Evolutionary conservation across 2,797 vertebrate species (phyloP).

Genomic region (Prionace glauca): DNA sequence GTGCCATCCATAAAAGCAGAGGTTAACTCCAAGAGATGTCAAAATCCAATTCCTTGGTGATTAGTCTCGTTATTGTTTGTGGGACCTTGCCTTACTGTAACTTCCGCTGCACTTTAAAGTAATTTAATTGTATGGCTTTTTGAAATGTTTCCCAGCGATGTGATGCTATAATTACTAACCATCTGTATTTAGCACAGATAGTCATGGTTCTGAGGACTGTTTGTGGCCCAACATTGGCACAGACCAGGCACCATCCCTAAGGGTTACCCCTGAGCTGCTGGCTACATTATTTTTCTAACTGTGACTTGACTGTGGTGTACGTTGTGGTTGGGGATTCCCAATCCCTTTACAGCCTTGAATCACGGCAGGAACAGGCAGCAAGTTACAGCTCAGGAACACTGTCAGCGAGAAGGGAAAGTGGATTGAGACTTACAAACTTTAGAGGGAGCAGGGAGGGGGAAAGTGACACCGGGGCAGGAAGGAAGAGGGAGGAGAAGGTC

Average conservation of each 20-base stretch:
- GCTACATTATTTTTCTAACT: background rate
- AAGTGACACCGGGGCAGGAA: background rate
- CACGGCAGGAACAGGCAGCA: background rate
- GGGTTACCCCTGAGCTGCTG: background rate
- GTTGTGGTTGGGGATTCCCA: background rate
- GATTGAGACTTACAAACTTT: background rate
- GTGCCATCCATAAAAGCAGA: too few species aligned
- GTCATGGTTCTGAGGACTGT: background rate
- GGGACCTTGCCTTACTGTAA: background rate
- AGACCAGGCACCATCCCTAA: background rate
- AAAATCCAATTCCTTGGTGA: background rate
- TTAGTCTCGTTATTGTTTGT: background rate
- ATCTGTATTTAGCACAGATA: background rate
- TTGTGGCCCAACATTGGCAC: background rate
- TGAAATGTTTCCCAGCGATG: background rate
- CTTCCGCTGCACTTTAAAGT: background rate
- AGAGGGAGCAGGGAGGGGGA: background rate
- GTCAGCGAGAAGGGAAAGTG: background rate
- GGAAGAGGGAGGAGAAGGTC: background rate
- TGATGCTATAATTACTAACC: background rate
- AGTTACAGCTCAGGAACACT: background rate
- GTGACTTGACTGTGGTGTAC: background rate
- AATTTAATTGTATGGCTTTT: background rate
- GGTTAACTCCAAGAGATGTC: background rate
- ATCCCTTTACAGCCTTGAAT: background rate